Percentiles rank a stretch among this genome's conserved stretches.
Evolutionary conservation across 2,888 invertebrate genomes (phyloP).

Genomic region (Leuctra nigra): DNA sequence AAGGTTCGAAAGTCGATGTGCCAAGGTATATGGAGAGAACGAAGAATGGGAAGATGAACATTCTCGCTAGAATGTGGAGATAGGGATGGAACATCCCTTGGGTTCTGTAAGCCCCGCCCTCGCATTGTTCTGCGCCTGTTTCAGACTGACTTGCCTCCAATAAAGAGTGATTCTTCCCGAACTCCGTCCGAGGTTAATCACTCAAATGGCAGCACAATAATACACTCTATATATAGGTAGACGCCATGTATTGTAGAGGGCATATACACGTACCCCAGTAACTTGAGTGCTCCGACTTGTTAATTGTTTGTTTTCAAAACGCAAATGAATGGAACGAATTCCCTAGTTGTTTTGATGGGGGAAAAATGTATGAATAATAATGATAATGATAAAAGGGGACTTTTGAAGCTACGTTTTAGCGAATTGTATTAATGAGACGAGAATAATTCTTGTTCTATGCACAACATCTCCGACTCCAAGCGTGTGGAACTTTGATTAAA

Average conservation of each 20-base stretch:
- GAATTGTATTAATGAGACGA: slow-evolving; percentile 12
- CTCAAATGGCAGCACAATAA: slow-evolving; percentile 25
- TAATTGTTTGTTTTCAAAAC: slow-evolving; percentile 27
- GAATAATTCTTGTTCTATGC: slow-evolving; percentile 3
- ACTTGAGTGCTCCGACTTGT: slow-evolving; percentile 19
- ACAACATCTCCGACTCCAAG: background rate
- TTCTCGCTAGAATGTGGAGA: background rate
- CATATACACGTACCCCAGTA: background rate
- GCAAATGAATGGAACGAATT: slow-evolving; percentile 23
- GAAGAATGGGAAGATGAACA: background rate
- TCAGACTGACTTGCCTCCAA: slow-evolving; percentile 15
- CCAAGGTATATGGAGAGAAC: background rate
- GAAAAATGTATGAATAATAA: background rate
- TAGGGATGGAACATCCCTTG: slow-evolving; percentile 3
- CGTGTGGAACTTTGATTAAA: slow-evolving; percentile 19
- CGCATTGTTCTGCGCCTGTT: slow-evolving; percentile 5
- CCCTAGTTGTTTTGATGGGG: slow-evolving; percentile 21
- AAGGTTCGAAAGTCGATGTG: too few relatives aligned
- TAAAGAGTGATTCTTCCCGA: slow-evolving; percentile 13
- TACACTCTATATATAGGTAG: background rate
- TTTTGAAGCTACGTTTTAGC: slow-evolving; percentile 10
- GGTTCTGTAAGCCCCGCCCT: slow-evolving; percentile 4
- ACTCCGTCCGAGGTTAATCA: slow-evolving; percentile 26
- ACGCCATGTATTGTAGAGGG: too few relatives aligned
- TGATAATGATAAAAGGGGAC: slow-evolving; percentile 4